A percentile compares a stretch with the other conserved stretches of the same genome.
These are phyloP conservation scores for Nasonovia ribisnigri DNA, from an alignment of 2,888 invertebrate genomes.

Conservation along the genomic window DNA sequence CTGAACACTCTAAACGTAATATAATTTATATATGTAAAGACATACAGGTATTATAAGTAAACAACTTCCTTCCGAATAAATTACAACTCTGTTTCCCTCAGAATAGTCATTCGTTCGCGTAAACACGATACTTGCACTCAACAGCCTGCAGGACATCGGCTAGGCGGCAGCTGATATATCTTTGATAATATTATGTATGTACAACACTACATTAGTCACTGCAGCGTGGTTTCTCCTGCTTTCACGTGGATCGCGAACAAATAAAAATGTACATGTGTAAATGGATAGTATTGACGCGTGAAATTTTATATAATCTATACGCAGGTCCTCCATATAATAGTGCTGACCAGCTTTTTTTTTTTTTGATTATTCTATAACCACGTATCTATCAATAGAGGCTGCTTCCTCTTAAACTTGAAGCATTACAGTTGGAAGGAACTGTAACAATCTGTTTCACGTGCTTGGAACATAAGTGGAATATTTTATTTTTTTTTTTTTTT, in stretches of 20 bases:
- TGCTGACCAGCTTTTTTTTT: background rate
- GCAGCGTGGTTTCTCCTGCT: conserved; percentile 38
- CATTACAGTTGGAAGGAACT: conserved; percentile 1
- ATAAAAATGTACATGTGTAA: background rate
- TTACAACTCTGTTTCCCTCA: background rate
- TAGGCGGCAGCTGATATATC: background rate
- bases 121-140: background rate
- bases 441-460: background rate
- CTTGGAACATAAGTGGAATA: background rate
- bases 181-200: background rate
- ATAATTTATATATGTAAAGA: background rate
- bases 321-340: background rate
- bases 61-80: background rate
- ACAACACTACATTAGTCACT: conserved; percentile 17
- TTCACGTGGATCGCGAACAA: conserved; percentile 39
- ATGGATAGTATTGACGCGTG: background rate
- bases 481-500: background rate
- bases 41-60: background rate
- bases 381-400: background rate
- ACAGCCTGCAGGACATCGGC: background rate
- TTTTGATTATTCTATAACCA: background rate
- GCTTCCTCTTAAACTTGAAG: background rate
- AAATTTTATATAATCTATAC: background rate
- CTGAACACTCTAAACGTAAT: background rate
- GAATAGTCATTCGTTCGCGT: background rate